Conservation (phyloP, 2,113 vertebrate species). For the Mormyrus lacerda region DNA sequence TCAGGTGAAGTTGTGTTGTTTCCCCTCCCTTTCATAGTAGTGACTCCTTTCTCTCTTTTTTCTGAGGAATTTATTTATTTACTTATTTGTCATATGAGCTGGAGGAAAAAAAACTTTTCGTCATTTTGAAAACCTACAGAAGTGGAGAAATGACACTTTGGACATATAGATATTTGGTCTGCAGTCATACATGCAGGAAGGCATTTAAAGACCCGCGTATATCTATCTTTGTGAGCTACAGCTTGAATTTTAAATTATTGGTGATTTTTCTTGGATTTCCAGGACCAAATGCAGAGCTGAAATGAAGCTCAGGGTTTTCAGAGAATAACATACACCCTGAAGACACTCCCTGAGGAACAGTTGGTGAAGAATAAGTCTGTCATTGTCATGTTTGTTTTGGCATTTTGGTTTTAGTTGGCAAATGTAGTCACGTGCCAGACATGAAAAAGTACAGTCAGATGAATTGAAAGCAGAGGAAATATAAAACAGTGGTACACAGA, state of each 20-base stretch:
- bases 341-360: not conserved
- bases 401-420: not conserved
- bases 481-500: not conserved
- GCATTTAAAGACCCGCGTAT: not conserved
- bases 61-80: not conserved
- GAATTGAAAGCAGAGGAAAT: not conserved
- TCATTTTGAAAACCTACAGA: not conserved
- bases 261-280: not conserved
- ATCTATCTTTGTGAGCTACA: not conserved
- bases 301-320: not conserved
- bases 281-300: not conserved
- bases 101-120: not conserved
- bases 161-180: not conserved
- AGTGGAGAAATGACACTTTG: not conserved
- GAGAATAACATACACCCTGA: not conserved
- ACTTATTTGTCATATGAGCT: not conserved
- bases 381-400: not conserved
- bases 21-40: not conserved
- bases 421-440: not conserved
- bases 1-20: not conserved
- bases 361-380: not conserved
- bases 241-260: not conserved
- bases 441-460: not conserved
- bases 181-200: not conserved
- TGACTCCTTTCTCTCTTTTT: not conserved